Evolutionary conservation across 1,140 invertebrate species (phyloP).

Genomic region (Limonius californicus): DNA sequence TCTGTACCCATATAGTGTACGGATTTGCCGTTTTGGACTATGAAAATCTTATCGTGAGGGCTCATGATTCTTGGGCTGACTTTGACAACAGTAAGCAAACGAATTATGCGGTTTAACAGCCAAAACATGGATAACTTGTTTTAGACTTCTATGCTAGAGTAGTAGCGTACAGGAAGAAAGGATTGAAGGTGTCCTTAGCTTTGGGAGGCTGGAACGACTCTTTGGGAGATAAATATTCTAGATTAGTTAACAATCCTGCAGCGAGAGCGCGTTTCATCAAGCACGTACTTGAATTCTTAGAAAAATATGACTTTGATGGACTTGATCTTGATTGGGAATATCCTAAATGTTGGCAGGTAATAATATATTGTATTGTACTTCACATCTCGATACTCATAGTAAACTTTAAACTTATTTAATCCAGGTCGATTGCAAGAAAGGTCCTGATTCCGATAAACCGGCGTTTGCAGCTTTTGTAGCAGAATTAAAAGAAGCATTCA

Average conservation of each 20-base stretch:
- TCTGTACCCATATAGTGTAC: conserved; percentile 90
- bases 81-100: conserved; percentile 71
- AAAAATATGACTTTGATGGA: conserved; percentile 82
- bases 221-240: conserved; percentile 78
- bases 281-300: conserved; percentile 71
- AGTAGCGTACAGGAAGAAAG: conserved; percentile 70
- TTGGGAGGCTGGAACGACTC: conserved; percentile 91
- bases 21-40: conserved; percentile 85
- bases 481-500: conserved; percentile 72
- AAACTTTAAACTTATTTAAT: neutral
- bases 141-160: conserved; percentile 80
- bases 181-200: conserved; percentile 77
- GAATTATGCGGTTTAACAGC: neutral
- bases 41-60: conserved; percentile 70
- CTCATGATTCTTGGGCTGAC: conserved; percentile 87
- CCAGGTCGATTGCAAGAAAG: conserved; percentile 69
- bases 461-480: conserved; percentile 67
- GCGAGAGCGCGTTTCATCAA: conserved; percentile 68
- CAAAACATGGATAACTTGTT: neutral
- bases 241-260: conserved; percentile 69
- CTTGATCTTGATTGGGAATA: conserved; percentile 90
- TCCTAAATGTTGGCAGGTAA: conserved; percentile 85
- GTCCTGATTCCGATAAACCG: conserved; percentile 76
- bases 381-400: neutral
- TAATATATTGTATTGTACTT: neutral